Evolutionary conservation across 2,888 invertebrate genomes (phyloP), one percentile per base, ranked within the genome.

Genomic region (Catonia carolina): DNA sequence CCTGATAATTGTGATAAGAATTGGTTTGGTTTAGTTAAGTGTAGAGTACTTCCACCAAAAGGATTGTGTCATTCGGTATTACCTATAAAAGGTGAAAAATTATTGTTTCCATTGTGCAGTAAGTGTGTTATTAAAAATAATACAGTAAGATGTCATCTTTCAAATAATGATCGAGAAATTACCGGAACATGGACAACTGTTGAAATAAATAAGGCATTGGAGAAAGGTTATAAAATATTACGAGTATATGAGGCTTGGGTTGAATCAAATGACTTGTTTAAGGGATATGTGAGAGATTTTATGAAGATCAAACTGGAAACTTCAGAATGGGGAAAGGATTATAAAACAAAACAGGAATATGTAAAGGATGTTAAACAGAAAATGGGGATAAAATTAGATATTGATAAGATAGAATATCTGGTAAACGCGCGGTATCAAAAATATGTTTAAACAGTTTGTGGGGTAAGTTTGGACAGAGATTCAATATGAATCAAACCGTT

Each of bases 21-120:
- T 15, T 64, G 63, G 63, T 65, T 60, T 57, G 63, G 62, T 20
- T 53, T 66, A 52, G 60, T 64, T 49, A 63, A 61, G 58, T 64
- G 63, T 59, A 58, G 57, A 56, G 57, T 63, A 53, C 55, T 63
- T 58, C 56, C 62, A 37, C 61, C 61, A 15, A 56, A 39, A 35
- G 45, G 52, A 42, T 56, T 63, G 15, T 65, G 63, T 54, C 60
- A 61, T 27, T 62, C 57, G 18, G 39, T 53, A 2, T 17, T 57
- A 20, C 57, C 57, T 6, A 31, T 53, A 12, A 53, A 57, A 20
- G 35, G 45, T 35, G 50, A 53, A 18, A 56, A 56, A 56, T 47
- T 56, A 35, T 20, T 56, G 7, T 57, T 57, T 20, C 47, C 57
- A 14, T 18, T 53, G n/a, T 57, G 53, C 52, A 27, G 4, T 12